Evolutionary conservation across 2,797 vertebrate genomes (phyloP).

Genomic region (Linurgus olivaceus): DNA sequence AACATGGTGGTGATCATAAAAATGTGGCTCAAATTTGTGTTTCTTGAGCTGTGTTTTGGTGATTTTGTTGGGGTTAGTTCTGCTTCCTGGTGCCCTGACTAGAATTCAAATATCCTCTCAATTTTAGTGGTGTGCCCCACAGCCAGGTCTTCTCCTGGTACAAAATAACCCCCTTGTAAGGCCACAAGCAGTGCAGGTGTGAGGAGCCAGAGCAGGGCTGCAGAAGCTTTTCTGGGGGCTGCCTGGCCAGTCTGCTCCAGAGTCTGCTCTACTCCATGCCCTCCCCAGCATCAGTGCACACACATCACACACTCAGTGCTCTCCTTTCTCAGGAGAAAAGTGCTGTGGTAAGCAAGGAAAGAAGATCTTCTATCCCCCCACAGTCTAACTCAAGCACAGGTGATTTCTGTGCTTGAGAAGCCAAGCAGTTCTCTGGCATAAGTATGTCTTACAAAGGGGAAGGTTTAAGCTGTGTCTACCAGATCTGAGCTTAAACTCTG

Average conservation of each 20-base stretch:
- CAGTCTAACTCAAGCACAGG: background rate
- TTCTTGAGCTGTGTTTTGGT: background rate
- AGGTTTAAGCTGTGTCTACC: background rate
- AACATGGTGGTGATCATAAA: background rate
- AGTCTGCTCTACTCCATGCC: no score
- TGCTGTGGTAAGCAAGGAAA: background rate
- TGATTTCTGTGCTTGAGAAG: background rate
- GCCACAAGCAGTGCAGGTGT: background rate
- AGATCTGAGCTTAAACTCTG: background rate
- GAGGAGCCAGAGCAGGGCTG: background rate
- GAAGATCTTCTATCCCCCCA: background rate
- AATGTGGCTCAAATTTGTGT: background rate
- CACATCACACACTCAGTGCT: background rate
- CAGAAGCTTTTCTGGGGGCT: background rate
- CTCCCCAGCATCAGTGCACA: fast-evolving
- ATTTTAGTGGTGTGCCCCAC: background rate
- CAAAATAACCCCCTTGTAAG: background rate
- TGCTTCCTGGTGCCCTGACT: background rate
- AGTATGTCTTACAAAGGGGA: background rate
- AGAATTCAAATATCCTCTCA: background rate
- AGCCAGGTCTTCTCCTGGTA: background rate
- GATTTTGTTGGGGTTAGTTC: background rate
- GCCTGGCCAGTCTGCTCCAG: background rate
- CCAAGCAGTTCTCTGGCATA: background rate
- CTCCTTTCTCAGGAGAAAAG: background rate